These are phyloP conservation scores for Polia nebulosa DNA, from an alignment of 2,888 invertebrate genomes.

Conservation along the genomic window DNA sequence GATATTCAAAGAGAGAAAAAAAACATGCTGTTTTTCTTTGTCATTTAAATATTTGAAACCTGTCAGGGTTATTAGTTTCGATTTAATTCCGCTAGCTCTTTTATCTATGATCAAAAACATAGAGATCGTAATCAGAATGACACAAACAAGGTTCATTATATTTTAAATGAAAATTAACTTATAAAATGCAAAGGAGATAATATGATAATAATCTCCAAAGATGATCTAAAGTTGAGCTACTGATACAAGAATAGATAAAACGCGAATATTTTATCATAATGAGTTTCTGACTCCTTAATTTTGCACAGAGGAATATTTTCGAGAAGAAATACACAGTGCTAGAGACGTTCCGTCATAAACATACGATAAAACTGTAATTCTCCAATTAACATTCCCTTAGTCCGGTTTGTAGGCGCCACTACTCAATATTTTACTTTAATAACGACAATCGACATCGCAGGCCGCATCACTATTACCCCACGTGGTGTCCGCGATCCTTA, in stretches of 20 bases:
- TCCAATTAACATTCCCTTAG: conserved; percentile 61
- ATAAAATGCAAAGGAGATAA: conserved; percentile 42
- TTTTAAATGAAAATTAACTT: conserved; percentile 56
- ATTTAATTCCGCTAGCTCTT: conserved; percentile 33
- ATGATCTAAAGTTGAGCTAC: conserved; percentile 19
- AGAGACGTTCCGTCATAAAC: conserved; percentile 49
- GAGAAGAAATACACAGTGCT: conserved; percentile 39
- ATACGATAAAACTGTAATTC: conserved; percentile 57
- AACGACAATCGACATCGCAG: conserved; percentile 61
- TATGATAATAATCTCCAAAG: conserved; percentile 48
- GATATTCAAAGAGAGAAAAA: conserved; percentile 17
- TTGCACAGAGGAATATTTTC: conserved; percentile 43
- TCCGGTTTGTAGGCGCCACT: conserved; percentile 64
- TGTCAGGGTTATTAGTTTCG: conserved; percentile 30
- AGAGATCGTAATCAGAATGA: conserved; percentile 48
- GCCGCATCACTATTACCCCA: conserved; percentile 83
- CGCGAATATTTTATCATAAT: conserved; percentile 30
- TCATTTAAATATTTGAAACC: conserved; percentile 39
- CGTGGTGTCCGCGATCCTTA: conserved; percentile 88
- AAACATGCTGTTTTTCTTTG: conserved; percentile 11
- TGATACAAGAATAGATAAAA: conserved; percentile 30
- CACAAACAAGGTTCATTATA: conserved; percentile 38
- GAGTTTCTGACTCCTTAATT: conserved; percentile 6
- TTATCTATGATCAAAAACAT: conserved; percentile 57
- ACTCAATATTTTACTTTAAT: conserved; percentile 59